A percentile compares a stretch with the other conserved stretches of the same genome.
These are phyloP conservation scores for Helicorthomorpha holstii DNA, from an alignment of 1,140 invertebrate species.

Conservation along the genomic window DNA sequence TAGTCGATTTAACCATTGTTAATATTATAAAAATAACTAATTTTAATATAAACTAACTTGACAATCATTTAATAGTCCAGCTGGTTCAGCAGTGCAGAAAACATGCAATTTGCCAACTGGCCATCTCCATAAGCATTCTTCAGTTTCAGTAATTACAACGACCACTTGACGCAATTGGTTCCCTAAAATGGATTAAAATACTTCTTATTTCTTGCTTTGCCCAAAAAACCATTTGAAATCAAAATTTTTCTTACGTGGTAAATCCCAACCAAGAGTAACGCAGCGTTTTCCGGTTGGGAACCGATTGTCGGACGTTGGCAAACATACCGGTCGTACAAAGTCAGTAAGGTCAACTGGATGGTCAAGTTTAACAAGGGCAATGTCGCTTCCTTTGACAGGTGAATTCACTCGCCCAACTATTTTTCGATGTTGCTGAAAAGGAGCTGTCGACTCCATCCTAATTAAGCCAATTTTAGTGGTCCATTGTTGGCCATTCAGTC, in stretches of 20 bases:
- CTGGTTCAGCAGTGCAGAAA: not conserved
- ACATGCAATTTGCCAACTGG: not conserved
- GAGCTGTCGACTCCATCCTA: slow-evolving; percentile 38
- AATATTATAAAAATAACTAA: too few species aligned
- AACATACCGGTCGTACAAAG: slow-evolving; percentile 61
- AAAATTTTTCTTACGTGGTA: slow-evolving; percentile 10
- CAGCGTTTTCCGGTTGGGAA: slow-evolving; percentile 9
- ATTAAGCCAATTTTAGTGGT: slow-evolving; percentile 49
- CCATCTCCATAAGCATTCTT: slow-evolving; percentile 1
- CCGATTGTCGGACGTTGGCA: slow-evolving; percentile 30
- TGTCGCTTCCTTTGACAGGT: slow-evolving; percentile 66
- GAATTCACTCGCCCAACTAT: slow-evolving; percentile 77
- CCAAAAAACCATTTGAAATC: not conserved
- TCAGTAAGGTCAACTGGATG: slow-evolving; percentile 53
- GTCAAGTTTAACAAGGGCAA: slow-evolving; percentile 49
- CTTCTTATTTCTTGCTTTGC: not conserved
- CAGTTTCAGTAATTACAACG: not conserved
- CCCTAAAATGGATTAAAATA: not conserved
- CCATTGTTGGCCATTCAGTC: slow-evolving; percentile 45
- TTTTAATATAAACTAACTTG: not conserved
- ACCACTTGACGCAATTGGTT: not conserved
- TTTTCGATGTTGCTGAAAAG: slow-evolving; percentile 69
- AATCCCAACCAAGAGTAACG: slow-evolving; percentile 15
- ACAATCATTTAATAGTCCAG: not conserved
- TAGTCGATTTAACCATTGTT: too few species aligned